Evolutionary conservation across 2,888 invertebrate species (phyloP).

Genomic region (Neoascia interrupta): DNA sequence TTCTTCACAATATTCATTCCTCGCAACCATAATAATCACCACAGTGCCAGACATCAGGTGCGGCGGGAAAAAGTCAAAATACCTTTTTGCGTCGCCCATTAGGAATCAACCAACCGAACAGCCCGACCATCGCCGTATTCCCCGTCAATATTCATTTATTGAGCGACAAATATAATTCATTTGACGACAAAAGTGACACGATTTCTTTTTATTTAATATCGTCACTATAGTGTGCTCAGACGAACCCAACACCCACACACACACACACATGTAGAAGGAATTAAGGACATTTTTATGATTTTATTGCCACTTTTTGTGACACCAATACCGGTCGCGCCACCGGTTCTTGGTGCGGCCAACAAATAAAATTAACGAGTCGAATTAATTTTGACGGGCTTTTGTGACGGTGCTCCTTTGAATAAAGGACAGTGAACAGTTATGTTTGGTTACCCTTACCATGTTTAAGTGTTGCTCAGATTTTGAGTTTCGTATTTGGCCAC

Average conservation of each 20-base stretch:
- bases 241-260: too few species aligned
- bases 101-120: constrained; percentile 35
- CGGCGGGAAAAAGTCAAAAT: constrained; percentile 21
- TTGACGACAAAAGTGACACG: constrained; percentile 64
- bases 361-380: constrained; percentile 51
- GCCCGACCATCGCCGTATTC: constrained; percentile 22
- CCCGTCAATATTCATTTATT: constrained; percentile 55
- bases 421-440: too few species aligned
- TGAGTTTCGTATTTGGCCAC: too few species aligned
- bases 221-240: constrained; percentile 50
- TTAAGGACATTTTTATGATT: constrained; percentile 48
- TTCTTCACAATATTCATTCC: constrained; percentile 24
- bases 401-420: too few species aligned
- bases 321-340: constrained; percentile 21
- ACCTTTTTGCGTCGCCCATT: constrained; percentile 47
- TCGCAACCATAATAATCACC: constrained; percentile 43
- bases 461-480: too few species aligned
- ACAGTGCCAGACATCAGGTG: constrained; percentile 41
- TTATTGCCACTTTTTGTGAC: constrained; percentile 50
- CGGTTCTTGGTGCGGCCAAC: constrained; percentile 14
- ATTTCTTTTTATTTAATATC: constrained; percentile 59
- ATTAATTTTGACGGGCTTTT: constrained; percentile 33
- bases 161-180: constrained; percentile 64
- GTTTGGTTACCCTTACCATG: too few species aligned
- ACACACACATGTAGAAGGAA: too few species aligned